phyloP scores from a whole-genome alignment of 2,888 invertebrate species.

The Plutella xylostella region DNA sequence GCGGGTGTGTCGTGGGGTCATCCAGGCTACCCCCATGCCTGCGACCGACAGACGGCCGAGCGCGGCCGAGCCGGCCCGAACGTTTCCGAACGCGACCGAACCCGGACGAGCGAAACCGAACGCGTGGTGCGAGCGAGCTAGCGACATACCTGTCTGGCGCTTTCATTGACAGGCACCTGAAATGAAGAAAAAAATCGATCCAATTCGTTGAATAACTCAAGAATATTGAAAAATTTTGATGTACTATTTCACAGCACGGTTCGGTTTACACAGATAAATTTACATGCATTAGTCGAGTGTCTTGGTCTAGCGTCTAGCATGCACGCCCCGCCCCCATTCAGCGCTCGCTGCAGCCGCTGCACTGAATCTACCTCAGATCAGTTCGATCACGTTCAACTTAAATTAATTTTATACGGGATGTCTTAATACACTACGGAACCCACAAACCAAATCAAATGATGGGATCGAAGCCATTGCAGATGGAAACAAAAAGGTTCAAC shows the following conservation, averaged over 20 bases:
- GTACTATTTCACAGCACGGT: conserved; percentile 21
- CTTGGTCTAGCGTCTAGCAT: too few species aligned
- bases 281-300: conserved; percentile 60
- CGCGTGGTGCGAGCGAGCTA: conserved; percentile 54
- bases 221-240: conserved; percentile 46
- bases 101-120: conserved; percentile 60
- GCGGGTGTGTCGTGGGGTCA: conserved; percentile 64
- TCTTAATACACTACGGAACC: too few species aligned
- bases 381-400: too few species aligned
- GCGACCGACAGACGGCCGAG: conserved; percentile 36
- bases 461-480: not conserved
- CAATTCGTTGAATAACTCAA: conserved; percentile 73
- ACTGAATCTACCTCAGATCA: too few species aligned
- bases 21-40: conserved; percentile 65
- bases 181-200: conserved; percentile 76
- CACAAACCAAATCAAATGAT: too few species aligned
- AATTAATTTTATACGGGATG: too few species aligned
- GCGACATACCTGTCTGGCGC: conserved; percentile 79
- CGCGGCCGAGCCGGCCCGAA: conserved; percentile 45
- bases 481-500: conserved; percentile 21
- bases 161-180: conserved; percentile 81
- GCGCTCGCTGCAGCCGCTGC: too few species aligned
- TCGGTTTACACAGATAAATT: conserved; percentile 62
- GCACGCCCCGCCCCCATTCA: too few species aligned
- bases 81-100: conserved; percentile 58